Evolutionary conservation across 2,888 invertebrate species (phyloP).

Genomic region (Norana najaformis): DNA sequence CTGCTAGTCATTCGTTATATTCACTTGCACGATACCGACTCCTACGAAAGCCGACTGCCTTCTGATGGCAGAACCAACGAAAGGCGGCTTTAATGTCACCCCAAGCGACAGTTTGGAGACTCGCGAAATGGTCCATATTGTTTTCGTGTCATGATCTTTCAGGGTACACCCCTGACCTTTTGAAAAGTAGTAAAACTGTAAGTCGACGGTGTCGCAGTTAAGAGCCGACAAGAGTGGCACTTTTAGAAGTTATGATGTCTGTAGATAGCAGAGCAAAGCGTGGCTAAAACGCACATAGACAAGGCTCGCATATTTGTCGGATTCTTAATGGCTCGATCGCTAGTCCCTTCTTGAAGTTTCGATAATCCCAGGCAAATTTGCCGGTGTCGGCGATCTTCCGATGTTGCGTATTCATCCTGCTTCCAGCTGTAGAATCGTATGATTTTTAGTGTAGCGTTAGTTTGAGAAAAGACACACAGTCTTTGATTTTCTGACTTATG

Average conservation of each 20-base stretch:
- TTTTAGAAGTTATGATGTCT: background rate
- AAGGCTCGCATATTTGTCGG: background rate
- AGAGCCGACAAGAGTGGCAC: background rate
- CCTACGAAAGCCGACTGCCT: background rate
- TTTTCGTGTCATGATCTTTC: background rate
- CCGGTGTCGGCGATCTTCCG: too few relatives aligned
- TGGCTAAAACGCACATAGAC: background rate
- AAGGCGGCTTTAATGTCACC: conserved; percentile 13
- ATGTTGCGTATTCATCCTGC: too few relatives aligned
- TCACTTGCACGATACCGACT: background rate
- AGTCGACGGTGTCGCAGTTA: too few relatives aligned
- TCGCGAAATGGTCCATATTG: background rate
- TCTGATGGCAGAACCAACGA: background rate
- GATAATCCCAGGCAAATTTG: background rate
- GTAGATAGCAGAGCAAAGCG: background rate
- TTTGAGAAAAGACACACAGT: too few relatives aligned
- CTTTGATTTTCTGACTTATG: too few relatives aligned
- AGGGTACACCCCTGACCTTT: background rate
- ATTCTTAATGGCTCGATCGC: background rate
- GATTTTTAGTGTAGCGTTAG: too few relatives aligned
- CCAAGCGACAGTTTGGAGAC: background rate
- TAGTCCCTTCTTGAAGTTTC: background rate
- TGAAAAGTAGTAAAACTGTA: background rate
- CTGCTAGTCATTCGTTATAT: background rate
- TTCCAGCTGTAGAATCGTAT: too few relatives aligned